These are phyloP conservation scores for Cheilosia soror DNA, from an alignment of 2,888 invertebrate species.

Conservation along the genomic window DNA sequence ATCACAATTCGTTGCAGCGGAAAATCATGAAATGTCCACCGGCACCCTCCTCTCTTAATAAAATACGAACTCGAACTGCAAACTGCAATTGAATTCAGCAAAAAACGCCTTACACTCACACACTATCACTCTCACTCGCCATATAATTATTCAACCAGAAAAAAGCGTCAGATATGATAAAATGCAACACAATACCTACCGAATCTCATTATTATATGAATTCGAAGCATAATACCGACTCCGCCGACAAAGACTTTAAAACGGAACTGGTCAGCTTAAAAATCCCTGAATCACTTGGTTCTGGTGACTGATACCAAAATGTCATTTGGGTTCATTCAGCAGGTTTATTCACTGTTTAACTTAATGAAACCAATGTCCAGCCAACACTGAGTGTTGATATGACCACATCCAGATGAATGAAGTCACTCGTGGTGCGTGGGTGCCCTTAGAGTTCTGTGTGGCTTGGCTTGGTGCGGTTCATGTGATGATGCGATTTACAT, in stretches of 20 bases:
- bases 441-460: conserved; percentile 24
- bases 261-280: conserved; percentile 59
- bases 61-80: conserved; percentile 5
- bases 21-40: conserved; percentile 58
- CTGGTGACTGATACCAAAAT: conserved; percentile 36
- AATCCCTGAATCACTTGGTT: conserved; percentile 50
- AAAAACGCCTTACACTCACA: conserved; percentile 7
- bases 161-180: conserved; percentile 60
- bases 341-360: conserved; percentile 6
- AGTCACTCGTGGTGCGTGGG: conserved; percentile 28
- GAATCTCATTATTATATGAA: conserved; percentile 26
- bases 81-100: conserved; percentile 42
- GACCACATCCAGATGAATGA: conserved; percentile 2
- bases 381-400: conserved; percentile 12
- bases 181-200: conserved; percentile 41
- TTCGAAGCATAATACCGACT: conserved; percentile 19
- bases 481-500: conserved; percentile 39
- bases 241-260: conserved; percentile 33
- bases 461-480: neutral
- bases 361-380: conserved; percentile 15
- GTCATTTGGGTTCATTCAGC: conserved; percentile 46
- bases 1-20: conserved; percentile 64
- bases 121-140: neutral
- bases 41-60: neutral
- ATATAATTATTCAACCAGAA: conserved; percentile 55